A percentile compares a stretch with the other conserved stretches of the same genome.
Conservation (phyloP, 1,140 invertebrate species). For the Bicyclus anynana region DNA sequence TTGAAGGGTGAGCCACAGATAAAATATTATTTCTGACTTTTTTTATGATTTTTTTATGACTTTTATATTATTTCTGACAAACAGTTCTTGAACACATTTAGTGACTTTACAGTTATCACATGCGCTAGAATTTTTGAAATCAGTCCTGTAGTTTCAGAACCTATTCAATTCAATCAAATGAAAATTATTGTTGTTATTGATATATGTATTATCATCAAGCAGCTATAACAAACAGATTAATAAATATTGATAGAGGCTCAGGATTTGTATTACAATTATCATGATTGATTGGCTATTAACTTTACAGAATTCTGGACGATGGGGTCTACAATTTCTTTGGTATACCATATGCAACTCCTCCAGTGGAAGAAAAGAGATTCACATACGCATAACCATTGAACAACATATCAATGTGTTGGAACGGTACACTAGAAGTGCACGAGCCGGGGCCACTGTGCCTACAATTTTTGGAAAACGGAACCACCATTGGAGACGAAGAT, state of each 20-base stretch:
- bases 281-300: constrained; percentile 6
- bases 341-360: constrained; percentile 91
- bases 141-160: no score
- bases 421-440: constrained; percentile 83
- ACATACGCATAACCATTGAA: constrained; percentile 82
- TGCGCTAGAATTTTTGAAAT: no score
- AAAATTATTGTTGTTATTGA: no score
- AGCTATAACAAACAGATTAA: background rate
- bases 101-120: no score
- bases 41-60: no score
- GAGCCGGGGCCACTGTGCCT: constrained; percentile 81
- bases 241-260: no score
- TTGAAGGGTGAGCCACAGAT: constrained; percentile 82
- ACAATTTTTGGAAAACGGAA: constrained; percentile 82
- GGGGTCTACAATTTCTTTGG: constrained; percentile 89
- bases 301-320: constrained; percentile 82
- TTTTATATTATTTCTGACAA: no score
- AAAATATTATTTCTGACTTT: no score
- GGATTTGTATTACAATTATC: no score
- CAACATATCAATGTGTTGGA: constrained; percentile 87
- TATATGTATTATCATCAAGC: no score
- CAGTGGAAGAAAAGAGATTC: constrained; percentile 84
- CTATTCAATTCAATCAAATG: no score
- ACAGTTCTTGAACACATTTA: no score
- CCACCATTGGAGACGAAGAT: constrained; percentile 84